A percentile compares a stretch with the other conserved stretches of the same genome.
phyloP scores from a whole-genome alignment of 2,113 vertebrate species.

The Platysteira castanea region DNA sequence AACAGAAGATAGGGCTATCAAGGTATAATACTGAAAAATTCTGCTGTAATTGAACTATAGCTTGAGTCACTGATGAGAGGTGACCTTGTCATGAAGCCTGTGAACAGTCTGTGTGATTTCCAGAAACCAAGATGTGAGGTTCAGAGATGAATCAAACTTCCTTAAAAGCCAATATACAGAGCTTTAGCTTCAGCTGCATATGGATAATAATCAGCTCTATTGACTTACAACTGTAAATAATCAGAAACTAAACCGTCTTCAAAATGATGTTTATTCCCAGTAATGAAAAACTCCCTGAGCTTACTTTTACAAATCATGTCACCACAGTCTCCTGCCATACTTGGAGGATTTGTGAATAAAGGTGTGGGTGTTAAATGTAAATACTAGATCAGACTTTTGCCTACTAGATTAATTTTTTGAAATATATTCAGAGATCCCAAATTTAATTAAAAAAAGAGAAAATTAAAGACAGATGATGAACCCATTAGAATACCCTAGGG shows the following conservation, averaged over 20 bases:
- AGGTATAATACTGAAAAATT: not conserved
- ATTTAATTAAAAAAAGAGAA: not conserved
- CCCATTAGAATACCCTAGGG: not conserved
- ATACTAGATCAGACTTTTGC: not conserved
- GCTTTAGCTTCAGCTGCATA: not conserved
- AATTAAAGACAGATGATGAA: not conserved
- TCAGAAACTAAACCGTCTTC: not conserved
- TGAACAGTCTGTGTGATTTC: not conserved
- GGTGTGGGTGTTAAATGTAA: not conserved
- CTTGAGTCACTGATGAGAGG: not conserved
- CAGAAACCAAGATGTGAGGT: not conserved
- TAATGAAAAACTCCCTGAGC: not conserved
- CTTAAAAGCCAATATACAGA: not conserved
- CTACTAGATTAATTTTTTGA: not conserved
- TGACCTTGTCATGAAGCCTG: not conserved
- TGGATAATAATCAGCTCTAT: not conserved
- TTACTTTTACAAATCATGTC: not conserved
- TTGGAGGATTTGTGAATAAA: not conserved
- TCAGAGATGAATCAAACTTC: not conserved
- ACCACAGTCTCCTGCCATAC: not conserved
- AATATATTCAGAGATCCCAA: not conserved
- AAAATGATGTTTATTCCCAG: not conserved
- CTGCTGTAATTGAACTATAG: not conserved
- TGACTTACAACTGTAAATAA: not conserved
- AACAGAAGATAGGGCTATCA: not conserved